Evolutionary conservation across 2,113 vertebrate species (phyloP), one percentile per base, ranked within the genome.

Genomic region (Toxostoma redivivum): DNA sequence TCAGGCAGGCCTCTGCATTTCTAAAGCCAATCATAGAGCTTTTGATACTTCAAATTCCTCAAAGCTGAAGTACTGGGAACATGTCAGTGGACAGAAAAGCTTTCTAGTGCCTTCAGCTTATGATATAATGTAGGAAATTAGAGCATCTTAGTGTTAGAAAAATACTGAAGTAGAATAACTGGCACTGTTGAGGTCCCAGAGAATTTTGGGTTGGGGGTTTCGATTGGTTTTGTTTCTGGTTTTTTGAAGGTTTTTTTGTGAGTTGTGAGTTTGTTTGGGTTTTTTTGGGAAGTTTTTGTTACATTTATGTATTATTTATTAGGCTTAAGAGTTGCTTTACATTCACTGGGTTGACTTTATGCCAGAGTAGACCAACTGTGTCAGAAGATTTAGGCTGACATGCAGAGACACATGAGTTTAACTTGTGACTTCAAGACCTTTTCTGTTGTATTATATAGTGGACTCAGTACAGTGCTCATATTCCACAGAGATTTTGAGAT

Each of bases 141-240:
- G 4, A 42, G 4, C 8, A 53, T 8, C 14, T 77, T 37, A 54
- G 35, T 54, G 50, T 42, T 25, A 70, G 23, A 71, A 81, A 81
- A 79, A 70, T 33, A 42, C 3, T 19, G 16, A 77, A 62, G 20
- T 47, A 85, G 82, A 79, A 89, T 37, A 69, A 40, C 16, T 15
- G 48, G 1, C 9, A 58, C 5, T 37, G 19, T 8, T 35, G 67
- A 47, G 17, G 9, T 31, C 7, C 11, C 38, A 44, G 38, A 19
- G 6, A 58, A 45, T n/a, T 72, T 69, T 25, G n/a, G 3, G 6
- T 21, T 56, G 23, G 10, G 4, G 2, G 0, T 0, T 27, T 53
- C 28, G 1, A 27, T 30, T 27, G 17, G 6, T 15, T 38, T 69
- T 53, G 2, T 53, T 60, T 33, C 21, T 40, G 37, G 3, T 5